A percentile compares a stretch with the other conserved stretches of the same genome.
phyloP scores from a whole-genome alignment of 1,140 invertebrate species.

The Diprion similis region DNA sequence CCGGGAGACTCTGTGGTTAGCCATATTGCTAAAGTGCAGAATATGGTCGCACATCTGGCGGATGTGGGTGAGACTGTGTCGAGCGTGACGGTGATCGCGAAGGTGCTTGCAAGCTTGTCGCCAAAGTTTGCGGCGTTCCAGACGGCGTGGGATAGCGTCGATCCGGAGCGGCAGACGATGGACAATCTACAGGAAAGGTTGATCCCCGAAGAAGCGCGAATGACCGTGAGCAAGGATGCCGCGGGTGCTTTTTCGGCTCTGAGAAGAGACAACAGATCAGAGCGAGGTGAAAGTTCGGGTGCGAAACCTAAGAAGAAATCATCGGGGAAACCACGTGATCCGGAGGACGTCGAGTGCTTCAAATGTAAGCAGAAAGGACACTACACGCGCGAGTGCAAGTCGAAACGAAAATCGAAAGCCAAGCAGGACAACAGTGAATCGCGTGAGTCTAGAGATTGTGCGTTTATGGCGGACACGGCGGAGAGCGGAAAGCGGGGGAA shows the following conservation, averaged over 20 bases:
- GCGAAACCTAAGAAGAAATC: no score
- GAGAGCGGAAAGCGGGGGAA: no score
- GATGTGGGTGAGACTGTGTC: slow-evolving; percentile 17
- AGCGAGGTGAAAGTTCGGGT: neutral
- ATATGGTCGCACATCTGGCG: slow-evolving; percentile 13
- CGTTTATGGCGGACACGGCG: slow-evolving; percentile 8
- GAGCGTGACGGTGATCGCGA: slow-evolving; percentile 18
- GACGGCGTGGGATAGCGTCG: slow-evolving; percentile 21
- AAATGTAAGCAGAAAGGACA: neutral
- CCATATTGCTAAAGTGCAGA: slow-evolving; percentile 20
- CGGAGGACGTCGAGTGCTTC: neutral
- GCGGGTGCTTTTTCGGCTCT: neutral
- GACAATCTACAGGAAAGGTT: slow-evolving; percentile 19
- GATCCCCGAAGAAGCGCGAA: slow-evolving; percentile 12
- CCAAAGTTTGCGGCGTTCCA: slow-evolving; percentile 1
- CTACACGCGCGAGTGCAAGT: neutral
- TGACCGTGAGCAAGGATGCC: neutral
- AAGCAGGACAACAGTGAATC: neutral
- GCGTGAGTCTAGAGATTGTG: neutral
- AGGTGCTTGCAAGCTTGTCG: slow-evolving; percentile 17
- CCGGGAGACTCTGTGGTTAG: slow-evolving; percentile 11
- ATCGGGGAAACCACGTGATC: neutral
- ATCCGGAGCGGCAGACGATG: slow-evolving; percentile 14
- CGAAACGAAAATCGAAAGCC: no score
- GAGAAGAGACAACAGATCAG: neutral